These are phyloP conservation scores for Lasioglossum baleicum DNA, from an alignment of 1,140 invertebrate genomes.

Conservation along the genomic window DNA sequence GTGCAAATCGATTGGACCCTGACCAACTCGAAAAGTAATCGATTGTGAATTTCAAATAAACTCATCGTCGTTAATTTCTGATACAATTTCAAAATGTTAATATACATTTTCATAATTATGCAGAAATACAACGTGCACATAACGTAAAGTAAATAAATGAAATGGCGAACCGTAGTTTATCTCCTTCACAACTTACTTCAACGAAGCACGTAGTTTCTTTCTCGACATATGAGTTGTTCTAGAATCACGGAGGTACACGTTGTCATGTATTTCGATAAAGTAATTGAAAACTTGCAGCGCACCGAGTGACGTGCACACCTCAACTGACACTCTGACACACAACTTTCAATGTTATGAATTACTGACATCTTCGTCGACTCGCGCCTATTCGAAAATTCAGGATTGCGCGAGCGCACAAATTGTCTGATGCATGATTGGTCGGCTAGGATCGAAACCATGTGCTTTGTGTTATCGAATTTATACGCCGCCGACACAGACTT, in stretches of 20 bases:
- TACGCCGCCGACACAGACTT: too few relatives aligned
- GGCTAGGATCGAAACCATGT: not conserved
- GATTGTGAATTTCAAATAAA: too few relatives aligned
- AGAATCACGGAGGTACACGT: not conserved
- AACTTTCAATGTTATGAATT: constrained; percentile 24
- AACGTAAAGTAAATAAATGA: too few relatives aligned
- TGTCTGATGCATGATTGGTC: not conserved
- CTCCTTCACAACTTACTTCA: constrained; percentile 24
- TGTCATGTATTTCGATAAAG: not conserved
- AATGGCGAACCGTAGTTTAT: too few relatives aligned
- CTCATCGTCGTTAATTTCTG: too few relatives aligned
- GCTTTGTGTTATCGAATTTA: not conserved
- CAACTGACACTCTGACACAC: constrained; percentile 50
- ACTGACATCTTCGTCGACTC: constrained; percentile 17
- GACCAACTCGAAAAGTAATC: too few relatives aligned
- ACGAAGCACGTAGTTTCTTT: not conserved
- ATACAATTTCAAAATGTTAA: too few relatives aligned
- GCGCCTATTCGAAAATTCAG: constrained; percentile 48
- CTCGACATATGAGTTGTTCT: constrained; percentile 26
- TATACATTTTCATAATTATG: too few relatives aligned
- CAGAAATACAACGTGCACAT: too few relatives aligned
- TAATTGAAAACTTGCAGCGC: constrained; percentile 13
- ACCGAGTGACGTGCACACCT: constrained; percentile 28
- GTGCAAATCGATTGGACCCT: too few relatives aligned
- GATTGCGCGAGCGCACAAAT: constrained; percentile 30